These are phyloP conservation scores for Planiliza haematocheilus DNA, from an alignment of 2,113 vertebrate species.

Conservation along the genomic window DNA sequence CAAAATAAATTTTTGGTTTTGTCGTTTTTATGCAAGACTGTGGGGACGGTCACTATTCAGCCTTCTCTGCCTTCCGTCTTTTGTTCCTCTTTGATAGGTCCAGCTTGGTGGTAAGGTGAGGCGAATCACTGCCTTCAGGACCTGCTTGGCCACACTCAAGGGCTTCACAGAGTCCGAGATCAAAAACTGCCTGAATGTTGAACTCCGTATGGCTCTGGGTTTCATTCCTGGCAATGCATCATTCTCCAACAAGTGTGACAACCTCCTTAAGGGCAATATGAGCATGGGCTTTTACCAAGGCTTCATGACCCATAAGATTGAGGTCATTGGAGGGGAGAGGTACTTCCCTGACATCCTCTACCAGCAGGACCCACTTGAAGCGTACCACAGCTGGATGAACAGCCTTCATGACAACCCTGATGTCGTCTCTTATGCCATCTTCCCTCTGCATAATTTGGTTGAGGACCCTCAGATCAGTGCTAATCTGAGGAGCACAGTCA, in stretches of 20 bases:
- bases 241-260: slow-evolving; percentile 77
- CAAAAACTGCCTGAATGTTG: slow-evolving; percentile 82
- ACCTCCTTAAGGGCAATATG: slow-evolving; percentile 77
- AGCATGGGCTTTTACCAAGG: slow-evolving; percentile 82
- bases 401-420: slow-evolving; percentile 81
- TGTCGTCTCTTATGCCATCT: slow-evolving; percentile 81
- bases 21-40: no score
- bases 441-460: slow-evolving; percentile 82
- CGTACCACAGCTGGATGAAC: slow-evolving; percentile 81
- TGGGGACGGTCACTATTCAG: no score
- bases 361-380: slow-evolving; percentile 72
- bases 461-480: slow-evolving; percentile 70
- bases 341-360: slow-evolving; percentile 80
- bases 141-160: slow-evolving; percentile 82
- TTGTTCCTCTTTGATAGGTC: slow-evolving; percentile 54
- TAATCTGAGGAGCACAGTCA: slow-evolving; percentile 71
- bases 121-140: slow-evolving; percentile 83
- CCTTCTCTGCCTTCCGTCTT: not conserved
- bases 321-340: slow-evolving; percentile 81
- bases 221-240: slow-evolving; percentile 77
- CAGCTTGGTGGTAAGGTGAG: slow-evolving; percentile 83
- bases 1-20: not conserved
- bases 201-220: slow-evolving; percentile 78
- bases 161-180: slow-evolving; percentile 79
- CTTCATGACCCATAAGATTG: slow-evolving; percentile 82